A percentile compares a stretch with the other conserved stretches of the same genome.
Evolutionary conservation across 1,140 invertebrate genomes (phyloP).

Genomic region (Lanistes nyassanus): DNA sequence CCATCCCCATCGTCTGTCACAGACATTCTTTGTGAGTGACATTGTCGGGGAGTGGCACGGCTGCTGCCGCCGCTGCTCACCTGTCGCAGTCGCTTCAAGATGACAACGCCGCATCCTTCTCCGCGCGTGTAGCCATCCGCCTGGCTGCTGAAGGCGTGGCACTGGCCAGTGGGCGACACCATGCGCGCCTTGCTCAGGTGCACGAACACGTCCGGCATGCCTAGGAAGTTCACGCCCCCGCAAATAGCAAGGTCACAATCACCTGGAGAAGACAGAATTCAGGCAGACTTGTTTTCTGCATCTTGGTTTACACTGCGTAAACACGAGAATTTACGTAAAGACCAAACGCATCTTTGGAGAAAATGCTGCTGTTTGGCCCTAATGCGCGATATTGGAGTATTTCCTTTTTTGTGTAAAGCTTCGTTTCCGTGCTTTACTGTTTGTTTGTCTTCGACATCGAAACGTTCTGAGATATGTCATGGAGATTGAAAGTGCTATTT

Average conservation of each 20-base stretch:
- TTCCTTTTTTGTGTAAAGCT: no score
- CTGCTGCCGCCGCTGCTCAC: slow-evolving; percentile 17
- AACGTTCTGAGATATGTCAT: no score
- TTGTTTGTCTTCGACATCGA: no score
- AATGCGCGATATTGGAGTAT: no score
- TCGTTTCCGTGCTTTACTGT: no score
- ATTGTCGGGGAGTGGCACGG: not conserved
- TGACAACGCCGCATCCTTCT: slow-evolving; percentile 51
- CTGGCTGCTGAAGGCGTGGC: slow-evolving; percentile 39
- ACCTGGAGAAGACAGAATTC: slow-evolving; percentile 34
- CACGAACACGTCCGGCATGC: slow-evolving; percentile 39
- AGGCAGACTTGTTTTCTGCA: no score
- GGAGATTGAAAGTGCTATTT: no score
- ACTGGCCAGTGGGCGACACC: slow-evolving; percentile 47
- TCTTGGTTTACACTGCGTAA: no score
- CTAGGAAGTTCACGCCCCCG: slow-evolving; percentile 45
- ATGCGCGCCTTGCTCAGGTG: slow-evolving; percentile 40
- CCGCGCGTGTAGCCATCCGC: slow-evolving; percentile 52
- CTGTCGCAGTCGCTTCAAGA: slow-evolving; percentile 42
- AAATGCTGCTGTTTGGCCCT: no score
- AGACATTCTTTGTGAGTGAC: not conserved
- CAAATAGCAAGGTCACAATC: slow-evolving; percentile 42
- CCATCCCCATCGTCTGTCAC: not conserved
- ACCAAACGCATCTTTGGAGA: no score
- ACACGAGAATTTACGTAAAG: no score